Evolutionary conservation across 2,113 vertebrate species (phyloP).

Genomic region (Sminthopsis crassicaudata): DNA sequence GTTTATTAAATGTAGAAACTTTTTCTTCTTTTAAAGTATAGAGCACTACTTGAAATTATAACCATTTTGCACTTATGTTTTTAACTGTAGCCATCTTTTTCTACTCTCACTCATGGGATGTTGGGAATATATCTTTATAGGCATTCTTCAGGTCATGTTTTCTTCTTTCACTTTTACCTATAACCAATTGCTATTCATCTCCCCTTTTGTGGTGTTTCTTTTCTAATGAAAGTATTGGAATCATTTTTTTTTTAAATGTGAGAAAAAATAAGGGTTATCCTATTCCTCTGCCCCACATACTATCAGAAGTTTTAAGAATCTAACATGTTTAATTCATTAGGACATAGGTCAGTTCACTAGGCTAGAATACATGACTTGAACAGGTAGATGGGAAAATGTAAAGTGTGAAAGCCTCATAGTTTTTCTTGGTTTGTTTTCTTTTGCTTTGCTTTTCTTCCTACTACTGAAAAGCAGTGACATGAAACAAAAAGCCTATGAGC

Average conservation of each 20-base stretch:
- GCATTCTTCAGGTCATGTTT: neutral
- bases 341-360: conserved; percentile 16
- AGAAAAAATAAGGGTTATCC: neutral
- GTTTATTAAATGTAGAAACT: neutral
- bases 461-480: neutral
- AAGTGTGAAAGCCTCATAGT: conserved; percentile 30
- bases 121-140: neutral
- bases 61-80: neutral
- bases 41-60: conserved; percentile 29
- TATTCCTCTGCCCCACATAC: neutral
- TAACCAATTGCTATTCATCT: neutral
- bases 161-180: conserved; percentile 48
- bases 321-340: conserved; percentile 27
- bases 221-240: neutral
- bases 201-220: conserved; percentile 43
- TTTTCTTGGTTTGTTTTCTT: conserved; percentile 13
- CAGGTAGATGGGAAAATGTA: conserved; percentile 22
- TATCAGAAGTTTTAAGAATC: conserved; percentile 34
- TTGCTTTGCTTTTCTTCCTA: neutral
- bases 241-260: neutral
- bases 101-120: conserved; percentile 11
- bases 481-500: neutral
- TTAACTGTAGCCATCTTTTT: neutral
- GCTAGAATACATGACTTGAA: neutral
- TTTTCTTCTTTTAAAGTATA: conserved; percentile 2